Percentiles rank a stretch among this genome's conserved stretches.
Evolutionary conservation across 2,797 vertebrate genomes (phyloP).

Genomic region (Vireo griseus): DNA sequence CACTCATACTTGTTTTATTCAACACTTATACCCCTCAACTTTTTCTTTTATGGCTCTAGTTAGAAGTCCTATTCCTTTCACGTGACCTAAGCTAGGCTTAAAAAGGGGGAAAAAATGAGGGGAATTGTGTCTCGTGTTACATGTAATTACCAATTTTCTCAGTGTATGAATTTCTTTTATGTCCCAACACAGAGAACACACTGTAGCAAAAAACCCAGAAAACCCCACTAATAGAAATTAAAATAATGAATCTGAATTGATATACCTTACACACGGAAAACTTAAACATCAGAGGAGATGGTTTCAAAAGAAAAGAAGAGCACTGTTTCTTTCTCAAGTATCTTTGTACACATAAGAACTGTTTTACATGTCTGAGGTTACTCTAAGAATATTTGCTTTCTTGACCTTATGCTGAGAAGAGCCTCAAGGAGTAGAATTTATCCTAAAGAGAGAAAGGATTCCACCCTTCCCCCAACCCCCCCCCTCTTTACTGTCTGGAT

Average conservation of each 20-base stretch:
- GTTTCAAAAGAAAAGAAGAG: background rate
- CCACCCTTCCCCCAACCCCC: background rate
- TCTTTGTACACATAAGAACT: background rate
- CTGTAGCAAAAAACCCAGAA: background rate
- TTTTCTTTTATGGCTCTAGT: background rate
- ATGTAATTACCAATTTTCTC: background rate
- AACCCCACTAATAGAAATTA: background rate
- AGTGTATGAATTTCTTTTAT: background rate
- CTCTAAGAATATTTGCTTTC: background rate
- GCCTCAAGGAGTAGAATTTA: background rate
- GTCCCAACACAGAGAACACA: background rate
- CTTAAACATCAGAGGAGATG: background rate
- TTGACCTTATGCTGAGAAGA: background rate
- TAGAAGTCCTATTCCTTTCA: background rate
- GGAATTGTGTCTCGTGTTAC: background rate
- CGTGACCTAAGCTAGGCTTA: background rate
- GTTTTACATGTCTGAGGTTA: background rate
- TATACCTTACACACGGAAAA: background rate
- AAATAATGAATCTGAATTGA: background rate
- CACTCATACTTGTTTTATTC: background rate
- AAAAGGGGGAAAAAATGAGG: rapidly evolving
- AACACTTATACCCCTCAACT: background rate
- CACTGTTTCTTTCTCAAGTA: background rate
- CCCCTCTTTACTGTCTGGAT: background rate
- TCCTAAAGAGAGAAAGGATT: background rate